phyloP scores from a whole-genome alignment of 1,140 invertebrate genomes.

The Drosophila kepulauana region DNA sequence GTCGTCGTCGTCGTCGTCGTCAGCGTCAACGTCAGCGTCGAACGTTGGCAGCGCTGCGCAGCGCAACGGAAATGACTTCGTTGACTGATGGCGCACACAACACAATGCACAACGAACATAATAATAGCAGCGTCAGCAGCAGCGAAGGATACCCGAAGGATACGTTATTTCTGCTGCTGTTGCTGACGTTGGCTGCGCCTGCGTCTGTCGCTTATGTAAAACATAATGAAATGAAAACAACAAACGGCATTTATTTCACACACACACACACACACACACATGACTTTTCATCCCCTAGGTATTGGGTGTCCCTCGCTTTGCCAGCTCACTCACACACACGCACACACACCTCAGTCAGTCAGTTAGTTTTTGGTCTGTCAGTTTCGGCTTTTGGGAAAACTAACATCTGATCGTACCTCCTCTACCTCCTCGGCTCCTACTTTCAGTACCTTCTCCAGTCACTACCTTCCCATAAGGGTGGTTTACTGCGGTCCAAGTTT shows the following conservation, averaged over 20 bases:
- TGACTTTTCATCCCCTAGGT: conserved; percentile 81
- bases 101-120: conserved; percentile 25
- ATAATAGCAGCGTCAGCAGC: not conserved
- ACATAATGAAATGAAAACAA: conserved; percentile 73
- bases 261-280: conserved; percentile 42
- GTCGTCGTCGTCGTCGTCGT: too few relatives aligned
- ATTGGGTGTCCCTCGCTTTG: conserved; percentile 46
- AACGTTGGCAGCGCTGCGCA: conserved; percentile 41
- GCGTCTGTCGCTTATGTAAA: conserved; percentile 64
- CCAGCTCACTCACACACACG: conserved; percentile 42
- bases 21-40: not conserved
- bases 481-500: conserved; percentile 46
- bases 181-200: conserved; percentile 31
- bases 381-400: conserved; percentile 78
- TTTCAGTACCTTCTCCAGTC: conserved; percentile 8
- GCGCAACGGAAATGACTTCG: conserved; percentile 81
- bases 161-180: conserved; percentile 33
- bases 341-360: conserved; percentile 40
- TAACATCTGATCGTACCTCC: conserved; percentile 81
- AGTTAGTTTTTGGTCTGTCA: conserved; percentile 21
- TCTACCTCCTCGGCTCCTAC: conserved; percentile 16
- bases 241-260: conserved; percentile 70
- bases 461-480: conserved; percentile 42
- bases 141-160: conserved; percentile 59
- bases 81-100: conserved; percentile 76